These are phyloP conservation scores for Coturnix japonica DNA, from an alignment of 2,113 vertebrate species.

Conservation along the genomic window DNA sequence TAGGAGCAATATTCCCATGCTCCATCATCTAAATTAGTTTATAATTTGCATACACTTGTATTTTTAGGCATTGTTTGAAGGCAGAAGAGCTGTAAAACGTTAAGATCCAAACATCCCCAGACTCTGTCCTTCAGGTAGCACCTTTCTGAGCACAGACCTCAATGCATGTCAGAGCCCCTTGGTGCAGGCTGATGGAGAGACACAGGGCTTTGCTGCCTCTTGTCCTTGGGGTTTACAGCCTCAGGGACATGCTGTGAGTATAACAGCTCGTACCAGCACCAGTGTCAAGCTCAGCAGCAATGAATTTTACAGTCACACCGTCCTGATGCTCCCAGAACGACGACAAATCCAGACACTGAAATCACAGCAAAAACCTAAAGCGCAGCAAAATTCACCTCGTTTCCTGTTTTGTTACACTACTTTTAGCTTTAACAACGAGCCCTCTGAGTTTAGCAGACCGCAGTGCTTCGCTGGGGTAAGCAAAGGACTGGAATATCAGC, in stretches of 20 bases:
- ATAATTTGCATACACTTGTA: constrained; percentile 73
- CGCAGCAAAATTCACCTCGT: not conserved
- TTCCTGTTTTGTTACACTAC: not conserved
- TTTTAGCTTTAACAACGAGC: not conserved
- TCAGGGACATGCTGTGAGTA: not conserved
- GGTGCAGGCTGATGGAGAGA: not conserved
- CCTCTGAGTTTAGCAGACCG: not conserved
- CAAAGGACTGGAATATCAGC: not conserved
- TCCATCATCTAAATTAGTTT: constrained; percentile 72
- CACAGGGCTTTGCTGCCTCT: not conserved
- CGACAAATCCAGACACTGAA: not conserved
- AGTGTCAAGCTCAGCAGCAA: not conserved
- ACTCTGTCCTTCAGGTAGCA: constrained; percentile 22
- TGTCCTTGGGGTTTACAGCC: not conserved
- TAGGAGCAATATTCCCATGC: constrained; percentile 63
- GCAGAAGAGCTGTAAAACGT: constrained; percentile 53
- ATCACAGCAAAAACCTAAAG: not conserved
- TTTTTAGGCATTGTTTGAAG: constrained; percentile 56
- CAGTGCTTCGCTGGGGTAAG: not conserved
- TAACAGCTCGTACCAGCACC: fast-evolving
- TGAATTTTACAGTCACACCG: not conserved
- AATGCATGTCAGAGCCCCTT: not conserved
- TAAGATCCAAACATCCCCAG: constrained; percentile 12
- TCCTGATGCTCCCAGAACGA: not conserved
- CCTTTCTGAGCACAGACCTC: not conserved